Conservation (phyloP, 2,797 vertebrate species). For the Catharus ustulatus region DNA sequence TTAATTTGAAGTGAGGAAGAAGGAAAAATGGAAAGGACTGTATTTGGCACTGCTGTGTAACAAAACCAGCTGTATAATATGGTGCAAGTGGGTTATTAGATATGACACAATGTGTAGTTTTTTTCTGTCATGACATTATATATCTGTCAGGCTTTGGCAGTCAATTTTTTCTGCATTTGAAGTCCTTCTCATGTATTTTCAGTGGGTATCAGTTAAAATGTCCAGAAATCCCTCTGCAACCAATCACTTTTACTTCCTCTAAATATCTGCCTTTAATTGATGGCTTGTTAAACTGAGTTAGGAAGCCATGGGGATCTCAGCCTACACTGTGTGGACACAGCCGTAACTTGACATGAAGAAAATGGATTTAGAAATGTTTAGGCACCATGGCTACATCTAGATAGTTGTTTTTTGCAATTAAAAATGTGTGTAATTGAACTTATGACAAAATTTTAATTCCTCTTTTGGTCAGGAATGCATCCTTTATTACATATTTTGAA, state of each 20-base stretch:
- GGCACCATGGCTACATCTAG: not conserved
- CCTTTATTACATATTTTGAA: not conserved
- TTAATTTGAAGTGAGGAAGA: conserved; percentile 43
- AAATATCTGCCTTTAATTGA: conserved; percentile 73
- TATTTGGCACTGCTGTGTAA: conserved; percentile 30
- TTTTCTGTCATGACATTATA: conserved; percentile 59
- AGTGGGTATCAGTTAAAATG: conserved; percentile 68
- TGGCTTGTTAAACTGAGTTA: conserved; percentile 70
- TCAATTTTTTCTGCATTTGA: conserved; percentile 40
- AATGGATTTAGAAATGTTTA: conserved; percentile 59
- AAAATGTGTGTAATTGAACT: conserved; percentile 6
- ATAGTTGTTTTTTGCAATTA: not conserved
- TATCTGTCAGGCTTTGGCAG: conserved; percentile 65
- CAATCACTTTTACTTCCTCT: conserved; percentile 71
- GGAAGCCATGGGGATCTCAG: conserved; percentile 46
- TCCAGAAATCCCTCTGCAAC: conserved; percentile 75
- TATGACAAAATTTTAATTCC: not conserved
- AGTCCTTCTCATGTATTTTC: conserved; percentile 62
- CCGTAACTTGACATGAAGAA: not conserved
- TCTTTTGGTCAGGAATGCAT: not conserved
- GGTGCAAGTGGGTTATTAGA: conserved; percentile 59
- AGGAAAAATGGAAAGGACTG: not conserved
- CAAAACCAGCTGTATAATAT: conserved; percentile 60
- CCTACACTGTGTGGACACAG: conserved; percentile 9
- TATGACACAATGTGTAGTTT: conserved; percentile 52